Base-by-base conservation (phyloP, 2,797 vertebrate species). In the Falco novaeseelandiae region DNA sequence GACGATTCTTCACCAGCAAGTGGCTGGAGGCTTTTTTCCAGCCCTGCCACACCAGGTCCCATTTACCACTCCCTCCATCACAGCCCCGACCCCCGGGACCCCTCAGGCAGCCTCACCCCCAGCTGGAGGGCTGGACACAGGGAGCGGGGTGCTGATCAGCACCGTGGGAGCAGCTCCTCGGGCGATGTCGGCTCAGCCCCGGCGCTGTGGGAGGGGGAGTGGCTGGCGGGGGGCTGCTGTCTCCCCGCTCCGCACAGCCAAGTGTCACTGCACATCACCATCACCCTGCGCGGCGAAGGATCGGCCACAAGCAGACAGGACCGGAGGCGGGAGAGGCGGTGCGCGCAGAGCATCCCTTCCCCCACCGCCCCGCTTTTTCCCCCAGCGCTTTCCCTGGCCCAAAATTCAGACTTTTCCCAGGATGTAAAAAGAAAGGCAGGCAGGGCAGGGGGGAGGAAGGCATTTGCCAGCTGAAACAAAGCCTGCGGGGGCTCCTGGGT, bases 221-320 rank as follows among this genome's bases (percentile, higher is more conserved):
- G 63, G 81, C 48, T 42, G 93, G 76, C 27, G 3, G 66, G 82
- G 74, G 67, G 46, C 76, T 8, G 73, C 63, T 2, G 1, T 72
- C 71, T 87, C 88, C 79, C 90, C 1, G 38, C 90, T 25, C 44
- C 1, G 3, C 88, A 30, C 52, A 14, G 76, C 7, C 63, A 44
- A 15, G 69, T 95, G 95, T 97, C 94, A 0, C 81, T 14, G 21
- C 78, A 0, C 89, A 93, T 97, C 94, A 94, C 8, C 54, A 19
- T 96, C 96, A 97, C 30, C 92, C 55, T 23, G 74, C 32, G 2
- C 3, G 2, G 83, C 8, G 15, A 36, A 32, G 61, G 67, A 93
- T 80, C 67, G 25, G 91, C 83, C 86, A 66, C 88, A 9, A 46
- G 76, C 90, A 63, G 83, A 78, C 93, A 91, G 93, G 49, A 95